A percentile compares a stretch with the other conserved stretches of the same genome.
Evolutionary conservation across 2,888 invertebrate species (phyloP).

Genomic region (Palloptera scutellata): DNA sequence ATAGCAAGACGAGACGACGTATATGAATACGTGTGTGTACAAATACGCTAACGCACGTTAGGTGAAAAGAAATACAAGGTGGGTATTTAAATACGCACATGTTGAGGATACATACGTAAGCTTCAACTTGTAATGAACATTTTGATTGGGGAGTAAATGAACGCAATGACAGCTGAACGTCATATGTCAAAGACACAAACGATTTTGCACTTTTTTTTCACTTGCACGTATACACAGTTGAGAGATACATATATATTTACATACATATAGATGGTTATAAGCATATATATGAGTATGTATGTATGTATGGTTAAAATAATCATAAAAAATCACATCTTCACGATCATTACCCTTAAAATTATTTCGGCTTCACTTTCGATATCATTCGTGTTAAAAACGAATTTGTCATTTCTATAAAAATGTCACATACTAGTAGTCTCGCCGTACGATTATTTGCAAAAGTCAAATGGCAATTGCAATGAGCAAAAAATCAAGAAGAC

Average conservation of each 20-base stretch:
- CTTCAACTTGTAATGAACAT: constrained; percentile 25
- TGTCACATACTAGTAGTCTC: constrained; percentile 56
- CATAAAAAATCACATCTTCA: constrained; percentile 35
- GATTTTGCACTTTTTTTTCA: background rate
- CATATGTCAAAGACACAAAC: constrained; percentile 37
- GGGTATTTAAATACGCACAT: constrained; percentile 40
- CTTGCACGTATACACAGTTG: no score
- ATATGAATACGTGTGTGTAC: constrained; percentile 3
- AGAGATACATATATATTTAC: no score
- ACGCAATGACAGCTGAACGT: constrained; percentile 50
- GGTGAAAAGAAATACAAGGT: constrained; percentile 4
- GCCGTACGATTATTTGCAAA: constrained; percentile 29
- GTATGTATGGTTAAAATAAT: no score
- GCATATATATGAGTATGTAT: no score
- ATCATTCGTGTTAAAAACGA: constrained; percentile 52
- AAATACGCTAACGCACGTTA: background rate
- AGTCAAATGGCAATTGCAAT: constrained; percentile 10
- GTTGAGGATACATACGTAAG: constrained; percentile 34
- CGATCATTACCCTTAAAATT: constrained; percentile 30
- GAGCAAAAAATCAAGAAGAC: constrained; percentile 45
- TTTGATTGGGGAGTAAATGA: constrained; percentile 28
- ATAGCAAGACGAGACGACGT: background rate
- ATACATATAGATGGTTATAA: no score
- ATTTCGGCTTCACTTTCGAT: constrained; percentile 29
- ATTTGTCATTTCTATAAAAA: constrained; percentile 57